Evolutionary conservation across 30 jellyfish, hydroid and myxozoan species (phyloP), one percentile per base, ranked within the genome.

Genomic region (Mastigias papua): DNA sequence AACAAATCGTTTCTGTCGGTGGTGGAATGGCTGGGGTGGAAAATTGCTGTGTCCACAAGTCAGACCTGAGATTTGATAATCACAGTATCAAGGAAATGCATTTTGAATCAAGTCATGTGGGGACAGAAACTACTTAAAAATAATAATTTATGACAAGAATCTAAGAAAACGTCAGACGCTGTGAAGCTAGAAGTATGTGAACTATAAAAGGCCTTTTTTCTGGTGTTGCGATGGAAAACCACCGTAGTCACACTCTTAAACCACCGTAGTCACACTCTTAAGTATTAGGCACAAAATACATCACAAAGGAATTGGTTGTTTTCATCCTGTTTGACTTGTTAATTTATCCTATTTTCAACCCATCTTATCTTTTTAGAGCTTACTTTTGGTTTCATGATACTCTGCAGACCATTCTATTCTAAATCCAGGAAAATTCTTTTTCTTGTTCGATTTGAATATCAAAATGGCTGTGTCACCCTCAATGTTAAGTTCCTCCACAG

Each of bases 371-470:
- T 4, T 42, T 42, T 6, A 54, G 25, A 54, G 25, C 86, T 15
- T 31, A 76, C 90, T 78, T 23, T 76, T 29, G 10, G 48, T 30
- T 23, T 63, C 33, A 26, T 69, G 29, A 69, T 42, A 29, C 28
- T 88, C 78, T 8, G 90, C 73, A 20, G 91, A 77, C 96, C 96
- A 88, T 54, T 81, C 88, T 42, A 88, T 79, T 48, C 54, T 77
- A 65, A 88, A 88, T 19, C 96, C 96, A 13, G 84, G 88, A 33
- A 48, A 88, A 60, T 72, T 79, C 76, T 71, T 88, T 23, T 72
- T 68, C 64, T 73, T 80, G 57, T 88, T 79, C 35, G 91, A 63
- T 28, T 79, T 78, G 85, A 88, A 88, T 57, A 70, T 58, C 17
- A 88, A 8, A 5, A 61, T 37, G 13, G 80, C 84, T 17, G 89